Conservation (phyloP, 2,888 invertebrate genomes). For the Uloborus plumipes region DNA sequence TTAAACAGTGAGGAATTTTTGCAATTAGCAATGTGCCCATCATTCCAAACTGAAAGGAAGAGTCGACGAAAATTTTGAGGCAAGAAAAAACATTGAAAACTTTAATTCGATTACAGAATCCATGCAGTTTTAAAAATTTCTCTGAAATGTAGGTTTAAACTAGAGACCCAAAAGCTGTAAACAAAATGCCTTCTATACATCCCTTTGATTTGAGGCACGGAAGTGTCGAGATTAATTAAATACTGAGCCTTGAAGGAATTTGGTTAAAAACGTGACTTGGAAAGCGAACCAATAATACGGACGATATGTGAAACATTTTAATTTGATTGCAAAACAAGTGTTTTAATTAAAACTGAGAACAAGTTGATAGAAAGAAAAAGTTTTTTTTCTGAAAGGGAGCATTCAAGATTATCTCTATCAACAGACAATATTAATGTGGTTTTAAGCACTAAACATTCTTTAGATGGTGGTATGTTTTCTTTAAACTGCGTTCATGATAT, state of each 20-base stretch:
- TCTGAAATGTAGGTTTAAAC: slow-evolving; percentile 10
- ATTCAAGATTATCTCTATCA: background rate
- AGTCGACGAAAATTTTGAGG: no score
- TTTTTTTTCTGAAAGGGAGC: slow-evolving; percentile 5
- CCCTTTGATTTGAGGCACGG: slow-evolving; percentile 15
- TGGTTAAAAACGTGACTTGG: slow-evolving; percentile 23
- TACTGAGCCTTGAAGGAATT: slow-evolving; percentile 11
- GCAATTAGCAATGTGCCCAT: slow-evolving; percentile 25
- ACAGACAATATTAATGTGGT: background rate
- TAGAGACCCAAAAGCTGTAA: slow-evolving; percentile 6
- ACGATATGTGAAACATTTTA: slow-evolving; percentile 28
- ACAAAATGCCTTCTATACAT: slow-evolving; percentile 14
- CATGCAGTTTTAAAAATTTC: slow-evolving; percentile 7
- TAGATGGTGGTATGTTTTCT: background rate
- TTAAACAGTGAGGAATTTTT: slow-evolving; percentile 20
- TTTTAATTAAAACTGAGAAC: slow-evolving; percentile 27
- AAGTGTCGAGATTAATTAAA: slow-evolving; percentile 35
- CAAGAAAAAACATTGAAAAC: background rate
- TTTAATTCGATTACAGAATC: slow-evolving; percentile 29
- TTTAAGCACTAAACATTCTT: background rate
- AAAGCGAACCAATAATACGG: background rate
- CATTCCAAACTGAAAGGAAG: background rate
- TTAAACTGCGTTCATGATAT: no score
- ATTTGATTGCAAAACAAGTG: slow-evolving; percentile 28
- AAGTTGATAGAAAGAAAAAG: background rate